Evolutionary conservation across 2,113 vertebrate genomes (phyloP).

Genomic region (Plecotus auritus): DNA sequence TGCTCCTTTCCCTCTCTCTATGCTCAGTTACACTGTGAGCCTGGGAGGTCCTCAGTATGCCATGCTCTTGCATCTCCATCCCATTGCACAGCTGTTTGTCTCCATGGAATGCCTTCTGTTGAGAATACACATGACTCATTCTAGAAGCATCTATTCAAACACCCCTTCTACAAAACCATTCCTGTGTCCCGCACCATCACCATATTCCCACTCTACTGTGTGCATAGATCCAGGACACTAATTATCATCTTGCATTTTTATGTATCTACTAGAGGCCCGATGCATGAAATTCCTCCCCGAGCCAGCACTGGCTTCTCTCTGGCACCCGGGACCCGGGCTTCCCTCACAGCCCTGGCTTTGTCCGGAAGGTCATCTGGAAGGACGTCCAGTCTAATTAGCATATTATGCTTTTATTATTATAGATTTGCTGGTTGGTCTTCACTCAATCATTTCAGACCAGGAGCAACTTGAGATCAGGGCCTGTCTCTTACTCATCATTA

Average conservation of each 20-base stretch:
- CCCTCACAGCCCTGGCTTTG: too few relatives aligned
- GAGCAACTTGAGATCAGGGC: neutral
- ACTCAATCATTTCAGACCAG: neutral
- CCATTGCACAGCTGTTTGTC: neutral
- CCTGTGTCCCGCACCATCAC: neutral
- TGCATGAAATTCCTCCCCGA: too few relatives aligned
- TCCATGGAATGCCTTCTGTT: neutral
- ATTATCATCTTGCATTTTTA: neutral
- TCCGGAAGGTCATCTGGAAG: too few relatives aligned
- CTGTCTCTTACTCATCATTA: neutral
- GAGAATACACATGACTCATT: neutral
- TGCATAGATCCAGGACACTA: neutral
- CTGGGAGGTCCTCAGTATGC: rapidly evolving
- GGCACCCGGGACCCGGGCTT: too few relatives aligned
- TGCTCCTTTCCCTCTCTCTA: neutral
- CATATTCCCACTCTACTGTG: neutral
- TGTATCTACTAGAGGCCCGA: neutral
- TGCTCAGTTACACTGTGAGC: neutral
- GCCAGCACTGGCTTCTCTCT: too few relatives aligned
- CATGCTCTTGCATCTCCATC: neutral
- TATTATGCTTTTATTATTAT: too few relatives aligned
- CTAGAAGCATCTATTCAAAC: neutral
- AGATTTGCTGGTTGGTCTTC: neutral
- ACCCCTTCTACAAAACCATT: neutral
- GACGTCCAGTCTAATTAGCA: too few relatives aligned